phyloP scores from a whole-genome alignment of 92 coral and sea anemone genomes.

The Palythoa heliodiscus region DNA sequence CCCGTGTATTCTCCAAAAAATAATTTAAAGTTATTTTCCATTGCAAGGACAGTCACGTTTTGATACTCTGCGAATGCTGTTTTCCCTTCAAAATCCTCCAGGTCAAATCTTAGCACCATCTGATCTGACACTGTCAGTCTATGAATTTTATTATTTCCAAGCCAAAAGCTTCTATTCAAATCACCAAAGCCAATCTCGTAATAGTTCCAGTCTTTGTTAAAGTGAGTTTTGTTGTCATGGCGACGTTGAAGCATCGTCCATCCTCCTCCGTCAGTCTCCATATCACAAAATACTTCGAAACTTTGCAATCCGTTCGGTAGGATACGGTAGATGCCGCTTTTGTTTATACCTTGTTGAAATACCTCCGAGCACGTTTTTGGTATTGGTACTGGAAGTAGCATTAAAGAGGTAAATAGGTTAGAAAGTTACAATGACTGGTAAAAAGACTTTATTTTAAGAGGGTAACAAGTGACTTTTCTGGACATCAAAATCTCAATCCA shows the following conservation, averaged over 20 bases:
- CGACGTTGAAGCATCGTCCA: conserved; percentile 35
- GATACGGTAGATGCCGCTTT: conserved; percentile 4
- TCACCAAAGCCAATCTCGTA: conserved; percentile 9
- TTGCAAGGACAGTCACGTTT: neutral
- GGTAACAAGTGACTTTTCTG: neutral
- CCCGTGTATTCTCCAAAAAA: conserved; percentile 8
- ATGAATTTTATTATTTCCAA: conserved; percentile 8
- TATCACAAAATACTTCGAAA: neutral
- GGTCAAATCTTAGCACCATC: conserved; percentile 20
- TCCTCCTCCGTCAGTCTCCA: conserved; percentile 25
- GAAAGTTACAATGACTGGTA: neutral
- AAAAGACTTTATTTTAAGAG: too few relatives aligned
- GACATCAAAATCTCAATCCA: too few relatives aligned
- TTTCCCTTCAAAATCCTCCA: conserved; percentile 10
- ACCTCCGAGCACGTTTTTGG: neutral
- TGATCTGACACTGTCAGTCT: neutral
- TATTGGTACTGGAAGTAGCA: neutral
- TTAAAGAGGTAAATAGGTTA: neutral
- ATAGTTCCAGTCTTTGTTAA: neutral
- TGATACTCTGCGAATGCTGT: neutral
- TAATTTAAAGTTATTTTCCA: neutral
- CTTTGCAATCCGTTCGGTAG: neutral
- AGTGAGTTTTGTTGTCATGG: neutral
- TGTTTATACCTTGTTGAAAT: neutral
- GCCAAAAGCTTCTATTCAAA: neutral